These are phyloP conservation scores for Cacatua alba DNA, from an alignment of 2,113 vertebrate species.

Conservation along the genomic window DNA sequence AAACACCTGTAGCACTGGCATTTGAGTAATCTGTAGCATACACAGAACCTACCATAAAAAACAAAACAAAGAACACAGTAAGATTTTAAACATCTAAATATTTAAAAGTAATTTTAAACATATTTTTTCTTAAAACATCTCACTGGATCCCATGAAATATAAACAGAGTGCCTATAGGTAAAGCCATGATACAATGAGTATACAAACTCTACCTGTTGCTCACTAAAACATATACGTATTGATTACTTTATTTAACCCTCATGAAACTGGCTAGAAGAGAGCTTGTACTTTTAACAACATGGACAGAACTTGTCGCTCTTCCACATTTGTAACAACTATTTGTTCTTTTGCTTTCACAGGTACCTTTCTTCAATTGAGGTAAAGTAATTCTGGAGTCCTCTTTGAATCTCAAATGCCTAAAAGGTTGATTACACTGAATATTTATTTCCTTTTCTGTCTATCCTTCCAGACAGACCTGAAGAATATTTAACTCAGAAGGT, in stretches of 20 bases:
- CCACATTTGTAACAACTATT: background rate
- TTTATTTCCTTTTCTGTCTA: background rate
- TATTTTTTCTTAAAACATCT: background rate
- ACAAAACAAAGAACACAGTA: background rate
- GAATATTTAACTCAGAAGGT: background rate
- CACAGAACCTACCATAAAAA: constrained; percentile 78
- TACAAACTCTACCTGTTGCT: background rate
- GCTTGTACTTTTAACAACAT: background rate
- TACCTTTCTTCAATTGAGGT: background rate
- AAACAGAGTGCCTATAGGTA: background rate
- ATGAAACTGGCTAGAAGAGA: background rate
- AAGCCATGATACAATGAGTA: background rate
- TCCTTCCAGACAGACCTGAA: background rate
- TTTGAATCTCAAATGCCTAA: background rate
- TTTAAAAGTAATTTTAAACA: background rate
- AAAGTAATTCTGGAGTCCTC: background rate
- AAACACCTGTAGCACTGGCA: constrained; percentile 91
- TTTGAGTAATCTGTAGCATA: constrained; percentile 97
- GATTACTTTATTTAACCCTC: background rate
- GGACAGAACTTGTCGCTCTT: background rate
- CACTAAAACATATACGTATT: background rate
- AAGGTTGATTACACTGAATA: background rate
- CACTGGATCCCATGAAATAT: background rate
- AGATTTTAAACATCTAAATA: background rate
- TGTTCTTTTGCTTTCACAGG: background rate